These are phyloP conservation scores for Tetramorium simillimum DNA, from an alignment of 1,140 invertebrate species.

Conservation along the genomic window DNA sequence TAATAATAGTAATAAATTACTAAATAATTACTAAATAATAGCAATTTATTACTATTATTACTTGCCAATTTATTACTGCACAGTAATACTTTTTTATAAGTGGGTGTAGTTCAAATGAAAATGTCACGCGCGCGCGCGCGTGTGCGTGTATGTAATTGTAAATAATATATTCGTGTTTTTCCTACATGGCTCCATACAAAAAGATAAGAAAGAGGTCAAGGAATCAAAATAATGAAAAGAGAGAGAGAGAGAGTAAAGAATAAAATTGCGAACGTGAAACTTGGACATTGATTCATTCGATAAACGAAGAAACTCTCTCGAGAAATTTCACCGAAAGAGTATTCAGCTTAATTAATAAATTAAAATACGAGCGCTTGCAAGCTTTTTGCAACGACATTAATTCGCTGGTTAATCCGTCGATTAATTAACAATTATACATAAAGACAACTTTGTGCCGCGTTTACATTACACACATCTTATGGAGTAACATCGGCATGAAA, in stretches of 20 bases:
- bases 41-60: too few relatives aligned
- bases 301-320: constrained; percentile 9
- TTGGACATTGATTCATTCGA: neutral
- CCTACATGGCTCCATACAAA: neutral
- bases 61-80: too few relatives aligned
- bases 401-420: neutral
- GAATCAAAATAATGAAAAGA: neutral
- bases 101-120: too few relatives aligned
- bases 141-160: neutral
- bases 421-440: neutral
- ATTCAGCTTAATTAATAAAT: neutral
- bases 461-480: neutral
- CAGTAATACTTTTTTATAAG: too few relatives aligned
- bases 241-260: neutral
- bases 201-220: neutral
- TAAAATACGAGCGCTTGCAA: neutral
- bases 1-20: too few relatives aligned
- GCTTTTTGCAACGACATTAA: neutral
- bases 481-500: neutral
- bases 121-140: neutral
- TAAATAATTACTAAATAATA: too few relatives aligned
- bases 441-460: neutral
- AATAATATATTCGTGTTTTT: neutral
- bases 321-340: neutral
- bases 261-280: constrained; percentile 1